A percentile compares a stretch with the other conserved stretches of the same genome.
Conservation (phyloP, 2,888 invertebrate genomes). For the Cheilosia scutellata region DNA sequence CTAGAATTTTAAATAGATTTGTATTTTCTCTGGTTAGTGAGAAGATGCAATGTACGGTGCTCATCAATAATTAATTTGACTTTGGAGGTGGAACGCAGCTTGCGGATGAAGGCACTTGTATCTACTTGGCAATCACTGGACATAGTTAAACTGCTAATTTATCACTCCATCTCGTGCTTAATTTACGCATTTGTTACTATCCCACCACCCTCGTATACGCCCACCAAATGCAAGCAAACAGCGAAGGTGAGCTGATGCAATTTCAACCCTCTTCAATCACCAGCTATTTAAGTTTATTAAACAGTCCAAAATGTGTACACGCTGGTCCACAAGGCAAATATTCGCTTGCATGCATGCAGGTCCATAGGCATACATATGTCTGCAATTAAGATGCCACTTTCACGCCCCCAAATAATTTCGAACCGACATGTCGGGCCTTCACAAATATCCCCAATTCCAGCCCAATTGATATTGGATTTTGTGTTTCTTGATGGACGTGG, state of each 20-base stretch:
- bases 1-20: no score
- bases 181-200: conserved; percentile 63
- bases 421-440: conserved; percentile 22
- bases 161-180: conserved; percentile 69
- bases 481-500: conserved; percentile 18
- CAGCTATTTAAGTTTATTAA: conserved; percentile 56
- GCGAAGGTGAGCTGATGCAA: conserved; percentile 27
- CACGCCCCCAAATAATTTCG: conserved; percentile 69
- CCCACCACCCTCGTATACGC: conserved; percentile 20
- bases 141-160: conserved; percentile 60
- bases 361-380: conserved; percentile 26
- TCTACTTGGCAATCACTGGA: neutral
- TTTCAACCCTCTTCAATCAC: conserved; percentile 13
- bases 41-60: no score
- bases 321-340: neutral
- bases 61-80: neutral
- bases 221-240: conserved; percentile 43
- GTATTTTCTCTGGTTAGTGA: no score
- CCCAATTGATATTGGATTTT: conserved; percentile 47
- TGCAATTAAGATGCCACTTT: conserved; percentile 70
- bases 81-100: neutral
- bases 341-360: neutral
- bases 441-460: conserved; percentile 43
- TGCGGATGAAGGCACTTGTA: neutral
- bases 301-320: conserved; percentile 34